Conservation (phyloP, 2,113 vertebrate genomes). For the Clarias batrachus region DNA sequence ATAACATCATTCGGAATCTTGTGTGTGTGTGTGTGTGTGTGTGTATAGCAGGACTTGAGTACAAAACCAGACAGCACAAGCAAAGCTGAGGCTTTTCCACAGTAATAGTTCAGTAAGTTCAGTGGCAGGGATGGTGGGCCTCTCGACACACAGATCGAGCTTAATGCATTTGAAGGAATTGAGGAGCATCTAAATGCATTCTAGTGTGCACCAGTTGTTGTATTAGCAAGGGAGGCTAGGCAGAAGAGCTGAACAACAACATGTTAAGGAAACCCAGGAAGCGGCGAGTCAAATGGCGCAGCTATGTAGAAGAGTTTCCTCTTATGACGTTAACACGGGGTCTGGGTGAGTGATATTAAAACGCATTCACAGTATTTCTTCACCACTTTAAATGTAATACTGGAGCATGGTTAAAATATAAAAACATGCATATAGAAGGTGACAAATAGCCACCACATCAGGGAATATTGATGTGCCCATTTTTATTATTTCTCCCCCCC, state of each 20-base stretch:
- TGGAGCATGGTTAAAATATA: neutral
- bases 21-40: slow-evolving; percentile 3
- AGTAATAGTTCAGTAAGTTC: neutral
- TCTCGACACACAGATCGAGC: neutral
- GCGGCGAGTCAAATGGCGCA: neutral
- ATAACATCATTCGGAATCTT: neutral
- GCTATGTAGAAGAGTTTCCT: neutral
- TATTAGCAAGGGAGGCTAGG: neutral
- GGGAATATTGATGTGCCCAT: neutral
- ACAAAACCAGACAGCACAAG: slow-evolving; percentile 9
- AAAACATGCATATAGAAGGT: neutral
- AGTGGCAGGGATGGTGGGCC: neutral
- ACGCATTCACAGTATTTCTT: neutral
- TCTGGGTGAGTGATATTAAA: neutral
- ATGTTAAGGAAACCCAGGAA: neutral
- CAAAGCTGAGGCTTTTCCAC: neutral
- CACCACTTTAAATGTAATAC: neutral
- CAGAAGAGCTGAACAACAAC: neutral
- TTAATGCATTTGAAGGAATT: neutral
- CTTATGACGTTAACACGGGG: neutral
- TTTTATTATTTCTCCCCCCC: neutral
- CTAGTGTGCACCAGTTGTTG: neutral
- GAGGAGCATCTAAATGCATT: neutral
- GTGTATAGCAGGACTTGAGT: neutral
- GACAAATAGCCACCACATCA: neutral